Evolutionary conservation across 92 coral and sea anemone genomes (phyloP).

Genomic region (Heteractis magnifica): DNA sequence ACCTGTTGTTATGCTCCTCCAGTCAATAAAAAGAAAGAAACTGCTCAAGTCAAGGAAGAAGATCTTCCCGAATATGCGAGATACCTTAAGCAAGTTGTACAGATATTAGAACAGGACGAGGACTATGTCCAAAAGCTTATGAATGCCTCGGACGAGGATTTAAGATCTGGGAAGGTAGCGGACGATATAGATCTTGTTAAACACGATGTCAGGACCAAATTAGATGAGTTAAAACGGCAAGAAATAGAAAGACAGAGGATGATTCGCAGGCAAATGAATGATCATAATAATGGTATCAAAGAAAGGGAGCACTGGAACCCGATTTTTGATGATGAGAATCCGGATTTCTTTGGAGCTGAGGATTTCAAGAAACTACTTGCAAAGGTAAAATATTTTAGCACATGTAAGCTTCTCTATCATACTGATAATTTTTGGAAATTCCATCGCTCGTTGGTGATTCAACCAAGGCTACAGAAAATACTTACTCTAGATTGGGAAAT

Average conservation of each 20-base stretch:
- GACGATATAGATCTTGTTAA: conserved; percentile 88
- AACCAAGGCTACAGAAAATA: no score
- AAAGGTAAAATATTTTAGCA: conserved; percentile 59
- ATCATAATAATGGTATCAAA: conserved; percentile 77
- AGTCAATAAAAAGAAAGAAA: conserved; percentile 50
- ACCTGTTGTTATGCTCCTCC: conserved; percentile 79
- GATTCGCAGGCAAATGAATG: conserved; percentile 91
- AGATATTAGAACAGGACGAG: conserved; percentile 92
- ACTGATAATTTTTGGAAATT: no score
- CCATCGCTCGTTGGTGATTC: no score
- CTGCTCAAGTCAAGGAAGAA: conserved; percentile 35
- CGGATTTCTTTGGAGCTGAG: conserved; percentile 89
- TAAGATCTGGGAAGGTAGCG: conserved; percentile 86
- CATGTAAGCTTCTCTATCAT: not conserved
- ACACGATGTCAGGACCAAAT: conserved; percentile 85
- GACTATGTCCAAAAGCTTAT: conserved; percentile 81
- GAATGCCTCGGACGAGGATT: conserved; percentile 92
- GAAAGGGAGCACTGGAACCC: conserved; percentile 98
- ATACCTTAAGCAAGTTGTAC: conserved; percentile 95
- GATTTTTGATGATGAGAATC: conserved; percentile 93
- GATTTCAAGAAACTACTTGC: conserved; percentile 82
- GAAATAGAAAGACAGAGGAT: conserved; percentile 87
- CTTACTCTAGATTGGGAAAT: no score
- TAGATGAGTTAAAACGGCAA: conserved; percentile 93
- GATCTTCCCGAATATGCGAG: conserved; percentile 93